Evolutionary conservation across 2,888 invertebrate genomes (phyloP).

Genomic region (Rhamnusium bicolor): DNA sequence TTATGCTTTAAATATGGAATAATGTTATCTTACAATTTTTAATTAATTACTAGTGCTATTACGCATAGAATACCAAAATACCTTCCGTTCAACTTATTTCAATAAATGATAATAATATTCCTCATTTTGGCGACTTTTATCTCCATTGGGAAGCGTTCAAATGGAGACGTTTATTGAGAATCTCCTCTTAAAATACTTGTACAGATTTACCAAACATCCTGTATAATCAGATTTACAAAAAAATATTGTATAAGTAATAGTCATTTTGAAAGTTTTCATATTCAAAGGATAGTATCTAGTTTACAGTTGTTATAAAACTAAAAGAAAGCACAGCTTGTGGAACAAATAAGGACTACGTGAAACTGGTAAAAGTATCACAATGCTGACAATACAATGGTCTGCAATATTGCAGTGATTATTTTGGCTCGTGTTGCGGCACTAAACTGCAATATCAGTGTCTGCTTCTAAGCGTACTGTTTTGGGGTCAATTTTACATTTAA

Average conservation of each 20-base stretch:
- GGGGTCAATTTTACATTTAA: conserved; percentile 36
- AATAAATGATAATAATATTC: no score
- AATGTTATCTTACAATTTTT: no score
- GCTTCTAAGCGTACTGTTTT: conserved; percentile 38
- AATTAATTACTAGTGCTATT: no score
- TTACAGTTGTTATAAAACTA: conserved; percentile 1
- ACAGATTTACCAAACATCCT: no score
- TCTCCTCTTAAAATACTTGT: no score
- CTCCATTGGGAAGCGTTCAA: no score
- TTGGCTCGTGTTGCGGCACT: conserved; percentile 62
- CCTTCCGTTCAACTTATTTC: no score
- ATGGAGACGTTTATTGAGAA: no score
- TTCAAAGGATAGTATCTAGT: neutral
- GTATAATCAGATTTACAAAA: no score
- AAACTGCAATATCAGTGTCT: conserved; percentile 55
- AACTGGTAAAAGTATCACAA: conserved; percentile 38
- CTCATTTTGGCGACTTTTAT: no score
- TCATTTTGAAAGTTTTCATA: neutral
- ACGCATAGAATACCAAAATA: no score
- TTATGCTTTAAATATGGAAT: no score
- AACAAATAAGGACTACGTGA: conserved; percentile 22
- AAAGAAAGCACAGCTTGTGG: conserved; percentile 12
- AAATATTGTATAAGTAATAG: neutral
- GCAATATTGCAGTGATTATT: conserved; percentile 66
- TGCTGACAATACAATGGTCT: conserved; percentile 58